A percentile compares a stretch with the other conserved stretches of the same genome.
These are phyloP conservation scores for Cyclargus thomasi DNA, from an alignment of 1,140 invertebrate genomes.

Conservation along the genomic window DNA sequence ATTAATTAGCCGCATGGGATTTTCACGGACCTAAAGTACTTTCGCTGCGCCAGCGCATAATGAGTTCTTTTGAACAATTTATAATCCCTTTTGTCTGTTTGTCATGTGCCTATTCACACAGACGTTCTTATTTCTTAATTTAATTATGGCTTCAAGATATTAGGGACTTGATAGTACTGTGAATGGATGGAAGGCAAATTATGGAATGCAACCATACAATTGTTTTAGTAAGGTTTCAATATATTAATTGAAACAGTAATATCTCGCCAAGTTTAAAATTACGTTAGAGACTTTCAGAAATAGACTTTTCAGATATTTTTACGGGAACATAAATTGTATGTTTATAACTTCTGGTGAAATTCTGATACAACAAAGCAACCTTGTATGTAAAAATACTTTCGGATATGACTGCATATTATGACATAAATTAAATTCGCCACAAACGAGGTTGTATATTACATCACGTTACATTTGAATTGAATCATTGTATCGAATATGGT, in stretches of 20 bases:
- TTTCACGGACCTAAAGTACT: neutral
- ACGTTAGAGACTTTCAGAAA: too few species aligned
- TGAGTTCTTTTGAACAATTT: neutral
- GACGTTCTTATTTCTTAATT: neutral
- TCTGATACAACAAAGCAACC: too few species aligned
- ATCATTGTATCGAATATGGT: conserved; percentile 30
- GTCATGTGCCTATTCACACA: neutral
- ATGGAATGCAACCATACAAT: too few species aligned
- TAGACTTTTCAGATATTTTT: too few species aligned
- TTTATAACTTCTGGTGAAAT: too few species aligned
- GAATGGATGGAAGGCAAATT: too few species aligned
- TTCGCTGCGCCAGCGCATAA: neutral
- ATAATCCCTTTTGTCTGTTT: neutral
- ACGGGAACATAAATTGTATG: too few species aligned
- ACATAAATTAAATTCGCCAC: neutral
- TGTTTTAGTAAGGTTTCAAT: too few species aligned
- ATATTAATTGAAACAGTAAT: too few species aligned
- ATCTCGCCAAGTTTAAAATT: too few species aligned
- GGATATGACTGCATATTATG: neutral
- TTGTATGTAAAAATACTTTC: too few species aligned
- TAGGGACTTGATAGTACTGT: too few species aligned
- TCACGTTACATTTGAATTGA: conserved; percentile 26
- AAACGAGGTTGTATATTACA: neutral
- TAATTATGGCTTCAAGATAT: neutral
- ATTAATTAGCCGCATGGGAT: neutral